Evolutionary conservation across 1,140 invertebrate genomes (phyloP), one percentile per base, ranked within the genome.

Genomic region (Tetramorium parvispinum): DNA sequence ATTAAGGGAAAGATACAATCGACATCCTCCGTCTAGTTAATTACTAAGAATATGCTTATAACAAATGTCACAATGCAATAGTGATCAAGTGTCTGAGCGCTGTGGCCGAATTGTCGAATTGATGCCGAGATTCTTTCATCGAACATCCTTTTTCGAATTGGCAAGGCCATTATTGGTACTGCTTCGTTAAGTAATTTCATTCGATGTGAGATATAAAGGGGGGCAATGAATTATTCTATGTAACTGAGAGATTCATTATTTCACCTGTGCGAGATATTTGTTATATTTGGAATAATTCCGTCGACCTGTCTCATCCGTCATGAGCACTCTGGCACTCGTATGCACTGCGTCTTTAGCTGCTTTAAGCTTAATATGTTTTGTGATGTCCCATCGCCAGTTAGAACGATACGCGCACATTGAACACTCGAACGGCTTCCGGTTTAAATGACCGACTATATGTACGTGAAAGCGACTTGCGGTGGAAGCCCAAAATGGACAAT

Each of bases 351-450:
- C 98, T 79, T 97, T 96, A 18, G 97, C 97, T 18, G 97, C 97
- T 96, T 98, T 98, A 90, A 98, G 95, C 93, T 98, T 97, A 81
- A 99, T 99, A 94, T 99, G 98, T 95, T 99, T 99, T 59, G 98
- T 98, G 85, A 99, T 98, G 95, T 99, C 98, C 98, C 98, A 99
- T 87, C 98, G 96, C 98, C 98, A 99, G 95, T 99, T 99, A 32
- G 98, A 99, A 87, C 98, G 97, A 93, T 99, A 98, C 32, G 97
- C 97, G 95, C 99, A 99, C 3, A 98, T 96, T 3, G 98, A 99
- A 96, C 99, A 99, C 95, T 98, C 98, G 93, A 99, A 99, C 5
- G 98, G 98, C 93, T 98, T 98, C 93, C 97, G 98, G 94, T 98
- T 98, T 85, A 98, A 96, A 95, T 98, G 98, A 24, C 98, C 98